A percentile compares a stretch with the other conserved stretches of the same genome.
These are phyloP conservation scores for Drosophila chauvacae DNA, from an alignment of 1,140 invertebrate species.

Conservation along the genomic window DNA sequence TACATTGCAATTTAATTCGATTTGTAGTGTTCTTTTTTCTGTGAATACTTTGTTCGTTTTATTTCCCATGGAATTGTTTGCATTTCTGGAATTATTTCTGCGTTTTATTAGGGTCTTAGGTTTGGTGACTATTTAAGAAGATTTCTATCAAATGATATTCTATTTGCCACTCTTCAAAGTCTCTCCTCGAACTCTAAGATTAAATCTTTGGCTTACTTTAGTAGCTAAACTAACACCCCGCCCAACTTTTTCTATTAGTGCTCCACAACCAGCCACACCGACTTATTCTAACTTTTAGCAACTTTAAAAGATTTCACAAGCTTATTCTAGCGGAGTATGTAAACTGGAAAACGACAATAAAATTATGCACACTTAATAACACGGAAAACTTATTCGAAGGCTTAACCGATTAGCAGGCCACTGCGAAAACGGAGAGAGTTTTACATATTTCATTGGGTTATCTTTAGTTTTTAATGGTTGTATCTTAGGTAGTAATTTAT, in stretches of 20 bases:
- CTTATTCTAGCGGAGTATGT: constrained; percentile 53
- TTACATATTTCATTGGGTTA: not conserved
- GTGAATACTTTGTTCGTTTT: constrained; percentile 53
- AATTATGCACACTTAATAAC: constrained; percentile 20
- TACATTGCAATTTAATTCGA: constrained; percentile 73
- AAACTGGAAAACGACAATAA: constrained; percentile 39
- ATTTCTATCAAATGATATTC: not conserved
- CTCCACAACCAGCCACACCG: constrained; percentile 45
- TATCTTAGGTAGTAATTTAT: not conserved
- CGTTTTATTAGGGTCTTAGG: constrained; percentile 8
- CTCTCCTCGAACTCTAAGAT: constrained; percentile 52
- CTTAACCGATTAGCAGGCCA: constrained; percentile 15
- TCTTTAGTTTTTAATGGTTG: too few species aligned
- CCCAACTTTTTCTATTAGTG: constrained; percentile 9
- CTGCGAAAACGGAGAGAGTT: constrained; percentile 31
- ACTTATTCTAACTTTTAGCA: constrained; percentile 19
- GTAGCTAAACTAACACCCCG: constrained; percentile 8
- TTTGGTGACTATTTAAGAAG: not conserved
- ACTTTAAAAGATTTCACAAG: constrained; percentile 22
- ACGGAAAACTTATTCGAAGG: constrained; percentile 19
- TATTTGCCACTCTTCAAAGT: constrained; percentile 32
- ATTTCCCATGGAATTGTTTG: constrained; percentile 74
- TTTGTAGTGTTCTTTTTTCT: constrained; percentile 32
- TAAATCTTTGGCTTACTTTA: constrained; percentile 52
- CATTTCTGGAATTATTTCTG: constrained; percentile 29